Base-by-base conservation (phyloP, 1,140 invertebrate species). In the Sarcophaga bullata region DNA sequence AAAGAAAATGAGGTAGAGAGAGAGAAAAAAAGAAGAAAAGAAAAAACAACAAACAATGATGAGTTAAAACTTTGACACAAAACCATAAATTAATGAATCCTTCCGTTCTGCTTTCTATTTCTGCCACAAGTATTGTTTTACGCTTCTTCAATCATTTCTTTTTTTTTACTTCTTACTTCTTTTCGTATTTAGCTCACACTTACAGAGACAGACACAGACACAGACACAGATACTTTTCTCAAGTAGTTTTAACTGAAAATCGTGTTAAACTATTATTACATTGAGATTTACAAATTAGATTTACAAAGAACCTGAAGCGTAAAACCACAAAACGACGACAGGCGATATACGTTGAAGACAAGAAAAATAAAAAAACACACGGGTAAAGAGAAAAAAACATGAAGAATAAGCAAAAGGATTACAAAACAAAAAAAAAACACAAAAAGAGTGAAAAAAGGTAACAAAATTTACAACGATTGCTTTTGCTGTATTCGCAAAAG, bases 261-360 rank as follows among this genome's bases (percentile, higher is more conserved):
- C 62, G 62, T 68, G 62, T 68, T 68, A 68, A 68, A 68, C 62
- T 68, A 68, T 68, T 68, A 68, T 68, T 68, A 68, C 62, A 25
- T 68, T 68, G 62, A 68, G 62, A 68, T 68, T 68, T 68, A 68
- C 62, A 68, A 68, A 68, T 68, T 68, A 68, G 62, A 68, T 68
- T 68, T 68, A 68, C 19, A 68, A 8, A 25, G 62, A 68, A 68
- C 62, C 19, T 68, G 62, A 68, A 68, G 62, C 62, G 62, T 68
- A 19, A 68, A 68, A 68, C 62, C 62, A 25, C 62, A 68, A 68
- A 2, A 4, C 25, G 1, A 68, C 62, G 62, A 68, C 62, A 68
- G 62, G 7, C 19, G 17, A 68, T 68, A 9, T 2, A 52, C n/a
- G 7, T 8, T 25, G 17, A 19, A 19, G 19, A 19, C 17, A 68